Evolutionary conservation across 2,797 vertebrate genomes (phyloP), one percentile per base, ranked within the genome.

Genomic region (Galagoides demidoff): DNA sequence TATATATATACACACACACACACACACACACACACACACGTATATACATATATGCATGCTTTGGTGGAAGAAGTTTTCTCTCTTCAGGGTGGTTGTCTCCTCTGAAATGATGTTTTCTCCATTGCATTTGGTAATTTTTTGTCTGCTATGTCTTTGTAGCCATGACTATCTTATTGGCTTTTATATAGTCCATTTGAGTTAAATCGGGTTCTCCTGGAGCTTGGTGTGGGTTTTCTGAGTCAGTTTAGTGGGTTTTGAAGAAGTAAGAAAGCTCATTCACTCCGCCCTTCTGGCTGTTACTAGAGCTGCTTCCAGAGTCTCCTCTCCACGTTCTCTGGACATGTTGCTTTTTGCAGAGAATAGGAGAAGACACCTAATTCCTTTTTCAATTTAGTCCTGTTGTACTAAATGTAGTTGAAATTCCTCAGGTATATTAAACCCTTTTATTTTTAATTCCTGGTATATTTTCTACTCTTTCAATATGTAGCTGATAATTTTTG

Each of bases 401-500:
- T 79, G 4, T 45, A 23, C 29, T 95, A 71, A 82, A 85, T 79
- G 25, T 39, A 90, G 31, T 52, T 94, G 59, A 90, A 82, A 61
- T 76, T 43, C 45, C 52, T 66, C 5, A 34, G 9, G 20, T 61
- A 10, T 87, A n/a, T 78, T 52, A n/a, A 23, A 68, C 8, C 14
- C n/a, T 82, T 76, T 19, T 73, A 27, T 39, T 88, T 90, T 91
- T 34, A 89, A 95, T 52, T 78, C 9, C 77, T 87, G 29, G 3
- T 37, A 7, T 61, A 43, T 89, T 89, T 86, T 77, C 27, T 82
- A 22, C 16, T 89, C 43, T n/a, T 52, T 89, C 68, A 64, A 71
- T 91, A 93, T 85, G 85, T 57, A 81, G 34, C 70, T 82, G 52
- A 17, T 29, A 49, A 22, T 76, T 76, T 91, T 81, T n/a, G 64